These are phyloP conservation scores for Palythoa grandiflora DNA, from an alignment of 92 coral and sea anemone genomes.

Conservation along the genomic window DNA sequence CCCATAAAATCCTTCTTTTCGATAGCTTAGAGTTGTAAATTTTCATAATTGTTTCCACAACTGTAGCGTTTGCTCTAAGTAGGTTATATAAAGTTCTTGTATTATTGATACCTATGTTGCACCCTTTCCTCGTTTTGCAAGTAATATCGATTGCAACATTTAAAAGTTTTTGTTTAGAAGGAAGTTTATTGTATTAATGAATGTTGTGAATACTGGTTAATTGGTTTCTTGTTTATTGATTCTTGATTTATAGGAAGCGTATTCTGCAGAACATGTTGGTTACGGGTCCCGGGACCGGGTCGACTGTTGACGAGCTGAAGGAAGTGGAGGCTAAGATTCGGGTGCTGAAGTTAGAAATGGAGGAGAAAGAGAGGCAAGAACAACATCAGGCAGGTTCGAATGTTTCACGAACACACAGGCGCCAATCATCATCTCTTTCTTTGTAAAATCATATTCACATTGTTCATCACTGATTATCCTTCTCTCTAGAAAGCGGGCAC, in stretches of 20 bases:
- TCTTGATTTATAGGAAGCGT: conserved; percentile 69
- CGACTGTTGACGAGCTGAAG: conserved; percentile 85
- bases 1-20: too few relatives aligned
- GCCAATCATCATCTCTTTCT: not conserved
- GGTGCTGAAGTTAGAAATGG: conserved; percentile 64
- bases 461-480: not conserved
- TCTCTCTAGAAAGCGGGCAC: not conserved
- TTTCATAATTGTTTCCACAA: too few relatives aligned
- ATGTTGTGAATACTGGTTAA: not conserved
- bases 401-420: conserved; percentile 14
- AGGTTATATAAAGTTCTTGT: too few relatives aligned
- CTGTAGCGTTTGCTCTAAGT: too few relatives aligned
- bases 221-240: not conserved
- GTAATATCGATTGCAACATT: too few relatives aligned
- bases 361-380: conserved; percentile 59
- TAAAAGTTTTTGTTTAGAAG: too few relatives aligned
- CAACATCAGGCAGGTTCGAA: conserved; percentile 45
- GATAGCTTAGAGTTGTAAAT: too few relatives aligned
- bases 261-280: conserved; percentile 89
- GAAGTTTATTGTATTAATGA: too few relatives aligned
- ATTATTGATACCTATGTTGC: too few relatives aligned
- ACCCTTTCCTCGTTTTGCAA: too few relatives aligned
- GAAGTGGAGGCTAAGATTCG: conserved; percentile 87
- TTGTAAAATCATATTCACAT: not conserved
- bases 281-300: conserved; percentile 68